Evolutionary conservation across 2,888 invertebrate genomes (phyloP).

Genomic region (Conomelus anceps): DNA sequence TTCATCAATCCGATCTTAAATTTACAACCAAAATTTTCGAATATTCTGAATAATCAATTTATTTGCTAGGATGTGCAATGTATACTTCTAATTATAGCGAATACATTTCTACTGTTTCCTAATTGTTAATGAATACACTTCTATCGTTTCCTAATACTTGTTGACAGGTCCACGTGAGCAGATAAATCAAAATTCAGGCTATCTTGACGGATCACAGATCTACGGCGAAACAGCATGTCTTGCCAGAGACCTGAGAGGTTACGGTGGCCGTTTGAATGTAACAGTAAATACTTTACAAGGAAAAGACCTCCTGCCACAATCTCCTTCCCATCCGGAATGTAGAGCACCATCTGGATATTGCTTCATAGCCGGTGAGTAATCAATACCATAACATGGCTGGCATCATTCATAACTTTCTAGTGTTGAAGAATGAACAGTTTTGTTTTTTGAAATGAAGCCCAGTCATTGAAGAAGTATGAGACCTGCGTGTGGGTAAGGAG

Average conservation of each 20-base stretch:
- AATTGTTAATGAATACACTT: not conserved
- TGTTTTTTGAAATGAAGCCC: too few species aligned
- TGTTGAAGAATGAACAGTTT: too few species aligned
- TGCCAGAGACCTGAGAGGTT: slow-evolving; percentile 65
- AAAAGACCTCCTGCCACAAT: slow-evolving; percentile 73
- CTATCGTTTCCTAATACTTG: not conserved
- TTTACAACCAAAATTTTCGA: too few species aligned
- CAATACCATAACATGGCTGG: not conserved
- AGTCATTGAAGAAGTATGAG: too few species aligned
- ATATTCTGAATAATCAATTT: too few species aligned
- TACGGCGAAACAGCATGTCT: slow-evolving; percentile 87
- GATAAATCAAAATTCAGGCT: slow-evolving; percentile 89
- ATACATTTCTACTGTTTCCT: not conserved
- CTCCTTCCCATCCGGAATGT: slow-evolving; percentile 76
- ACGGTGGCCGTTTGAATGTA: slow-evolving; percentile 73
- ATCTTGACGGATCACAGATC: slow-evolving; percentile 76
- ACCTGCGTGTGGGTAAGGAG: too few species aligned
- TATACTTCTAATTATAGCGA: not conserved
- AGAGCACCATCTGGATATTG: slow-evolving; percentile 78
- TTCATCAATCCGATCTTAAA: too few species aligned
- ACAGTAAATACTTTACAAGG: slow-evolving; percentile 64
- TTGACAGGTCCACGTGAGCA: slow-evolving; percentile 75
- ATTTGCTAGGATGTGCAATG: too few species aligned
- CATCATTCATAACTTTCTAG: too few species aligned
- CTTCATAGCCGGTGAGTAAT: slow-evolving; percentile 68